These are phyloP conservation scores for Troides helena DNA, from an alignment of 2,888 invertebrate genomes.

Conservation along the genomic window DNA sequence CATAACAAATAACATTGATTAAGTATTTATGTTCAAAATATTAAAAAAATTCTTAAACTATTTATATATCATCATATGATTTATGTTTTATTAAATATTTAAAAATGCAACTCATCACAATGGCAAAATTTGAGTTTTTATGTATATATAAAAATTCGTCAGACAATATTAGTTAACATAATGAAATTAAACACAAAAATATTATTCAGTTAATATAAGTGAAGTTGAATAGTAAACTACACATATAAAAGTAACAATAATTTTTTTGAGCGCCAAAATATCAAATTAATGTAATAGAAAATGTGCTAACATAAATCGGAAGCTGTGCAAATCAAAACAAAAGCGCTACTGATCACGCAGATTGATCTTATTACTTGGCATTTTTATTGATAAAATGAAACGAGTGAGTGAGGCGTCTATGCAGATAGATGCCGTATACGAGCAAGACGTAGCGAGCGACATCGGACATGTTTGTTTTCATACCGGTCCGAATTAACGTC, in stretches of 20 bases:
- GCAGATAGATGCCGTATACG: constrained; percentile 52
- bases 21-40: no score
- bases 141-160: no score
- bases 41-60: no score
- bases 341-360: constrained; percentile 39
- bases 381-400: constrained; percentile 59
- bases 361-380: constrained; percentile 48
- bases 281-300: constrained; percentile 8
- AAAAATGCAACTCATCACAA: no score
- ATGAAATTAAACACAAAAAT: background rate
- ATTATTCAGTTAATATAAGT: background rate
- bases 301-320: constrained; percentile 21
- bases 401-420: constrained; percentile 57
- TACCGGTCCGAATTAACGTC: constrained; percentile 79
- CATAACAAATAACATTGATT: background rate
- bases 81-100: no score
- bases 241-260: background rate
- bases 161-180: no score
- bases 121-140: no score
- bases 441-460: constrained; percentile 61
- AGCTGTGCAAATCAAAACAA: constrained; percentile 30
- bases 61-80: no score
- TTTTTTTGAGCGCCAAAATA: constrained; percentile 6
- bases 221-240: no score
- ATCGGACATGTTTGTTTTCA: constrained; percentile 73